These are phyloP conservation scores for Bucorvus abyssinicus DNA, from an alignment of 2,797 vertebrate genomes.

Conservation along the genomic window DNA sequence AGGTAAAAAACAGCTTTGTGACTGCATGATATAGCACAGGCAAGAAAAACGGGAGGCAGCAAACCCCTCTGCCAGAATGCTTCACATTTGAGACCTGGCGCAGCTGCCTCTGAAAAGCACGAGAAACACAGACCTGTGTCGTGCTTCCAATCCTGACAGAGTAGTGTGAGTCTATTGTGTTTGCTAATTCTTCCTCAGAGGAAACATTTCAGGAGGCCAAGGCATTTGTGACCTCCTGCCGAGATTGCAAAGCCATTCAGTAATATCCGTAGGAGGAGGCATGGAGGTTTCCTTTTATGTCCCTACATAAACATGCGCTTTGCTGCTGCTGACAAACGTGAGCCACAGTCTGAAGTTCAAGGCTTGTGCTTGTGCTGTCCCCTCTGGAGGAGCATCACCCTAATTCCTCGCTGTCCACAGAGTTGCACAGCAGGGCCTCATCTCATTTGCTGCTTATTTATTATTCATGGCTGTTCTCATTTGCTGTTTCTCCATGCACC, in stretches of 20 bases:
- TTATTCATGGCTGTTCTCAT: not conserved
- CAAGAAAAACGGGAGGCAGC: not conserved
- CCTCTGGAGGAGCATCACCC: not conserved
- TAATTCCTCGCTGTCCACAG: not conserved
- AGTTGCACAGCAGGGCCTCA: not conserved
- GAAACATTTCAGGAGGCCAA: not conserved
- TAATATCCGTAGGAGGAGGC: not conserved
- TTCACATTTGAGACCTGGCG: not conserved
- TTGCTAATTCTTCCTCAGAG: not conserved
- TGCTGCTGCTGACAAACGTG: not conserved
- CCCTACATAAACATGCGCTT: not conserved
- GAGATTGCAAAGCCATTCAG: not conserved
- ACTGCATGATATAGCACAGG: not conserved
- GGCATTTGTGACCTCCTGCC: not conserved
- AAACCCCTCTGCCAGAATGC: not conserved
- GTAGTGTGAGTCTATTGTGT: not conserved
- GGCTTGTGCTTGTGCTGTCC: not conserved
- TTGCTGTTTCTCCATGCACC: not conserved
- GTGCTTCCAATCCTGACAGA: accelerated
- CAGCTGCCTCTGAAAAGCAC: not conserved
- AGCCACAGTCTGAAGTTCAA: not conserved
- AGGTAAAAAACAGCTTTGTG: not conserved
- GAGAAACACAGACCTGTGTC: accelerated
- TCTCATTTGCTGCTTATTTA: not conserved
- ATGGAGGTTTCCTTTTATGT: not conserved